Evolutionary conservation across 2,113 vertebrate species (phyloP).

Genomic region (Elgaria multicarinata): DNA sequence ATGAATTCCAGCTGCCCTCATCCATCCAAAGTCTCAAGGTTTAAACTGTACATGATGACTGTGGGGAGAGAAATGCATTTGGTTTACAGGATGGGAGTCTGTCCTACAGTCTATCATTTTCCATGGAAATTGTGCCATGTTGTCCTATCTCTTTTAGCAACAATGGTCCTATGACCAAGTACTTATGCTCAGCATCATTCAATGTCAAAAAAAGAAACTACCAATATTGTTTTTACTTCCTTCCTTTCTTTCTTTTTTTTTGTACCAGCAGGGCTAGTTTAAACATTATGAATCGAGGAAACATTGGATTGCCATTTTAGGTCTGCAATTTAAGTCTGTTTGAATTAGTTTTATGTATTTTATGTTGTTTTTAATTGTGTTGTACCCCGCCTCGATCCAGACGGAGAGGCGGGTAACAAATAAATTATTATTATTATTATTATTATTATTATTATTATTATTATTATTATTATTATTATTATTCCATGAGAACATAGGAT

Average conservation of each 20-base stretch:
- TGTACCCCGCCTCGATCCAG: too few relatives aligned
- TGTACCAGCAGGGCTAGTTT: neutral
- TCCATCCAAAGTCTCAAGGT: neutral
- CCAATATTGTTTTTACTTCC: too few relatives aligned
- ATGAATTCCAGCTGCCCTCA: neutral
- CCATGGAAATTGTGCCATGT: neutral
- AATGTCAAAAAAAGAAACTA: neutral
- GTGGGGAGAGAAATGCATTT: neutral
- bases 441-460: too few relatives aligned
- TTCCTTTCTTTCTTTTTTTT: too few relatives aligned
- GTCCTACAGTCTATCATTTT: neutral
- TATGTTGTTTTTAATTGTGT: too few relatives aligned
- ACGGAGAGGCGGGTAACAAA: too few relatives aligned
- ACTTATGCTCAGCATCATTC: neutral
- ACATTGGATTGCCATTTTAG: neutral
- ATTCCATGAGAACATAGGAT: too few relatives aligned
- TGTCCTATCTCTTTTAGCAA: neutral
- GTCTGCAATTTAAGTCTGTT: too few relatives aligned
- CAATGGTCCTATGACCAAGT: neutral
- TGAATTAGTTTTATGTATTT: too few relatives aligned
- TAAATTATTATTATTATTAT: too few relatives aligned
- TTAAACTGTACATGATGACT: neutral
- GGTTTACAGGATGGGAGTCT: neutral
- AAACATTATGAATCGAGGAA: neutral
- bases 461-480: too few relatives aligned